A percentile compares a stretch with the other conserved stretches of the same genome.
These are phyloP conservation scores for Zophobas morio DNA, from an alignment of 1,140 invertebrate species.

Conservation along the genomic window DNA sequence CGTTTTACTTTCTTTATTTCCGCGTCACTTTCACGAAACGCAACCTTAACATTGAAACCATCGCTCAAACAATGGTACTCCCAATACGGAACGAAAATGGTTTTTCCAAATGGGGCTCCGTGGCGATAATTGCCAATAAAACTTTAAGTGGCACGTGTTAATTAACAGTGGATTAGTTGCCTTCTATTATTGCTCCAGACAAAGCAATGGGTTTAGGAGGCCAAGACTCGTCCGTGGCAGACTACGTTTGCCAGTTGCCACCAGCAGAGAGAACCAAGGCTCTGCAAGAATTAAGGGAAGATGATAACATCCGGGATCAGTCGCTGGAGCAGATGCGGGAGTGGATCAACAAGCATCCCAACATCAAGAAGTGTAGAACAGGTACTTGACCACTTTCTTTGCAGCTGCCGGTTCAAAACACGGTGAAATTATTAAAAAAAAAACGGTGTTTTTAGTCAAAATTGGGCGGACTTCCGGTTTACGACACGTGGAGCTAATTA, in stretches of 20 bases:
- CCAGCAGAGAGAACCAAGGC: constrained; percentile 73
- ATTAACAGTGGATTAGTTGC: neutral
- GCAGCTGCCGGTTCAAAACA: too few relatives aligned
- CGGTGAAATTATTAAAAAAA: neutral
- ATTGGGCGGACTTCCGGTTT: too few relatives aligned
- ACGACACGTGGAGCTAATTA: too few relatives aligned
- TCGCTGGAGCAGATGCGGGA: constrained; percentile 80
- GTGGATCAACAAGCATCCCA: constrained; percentile 83
- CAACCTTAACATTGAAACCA: constrained; percentile 37
- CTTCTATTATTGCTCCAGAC: constrained; percentile 23
- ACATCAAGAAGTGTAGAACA: constrained; percentile 82
- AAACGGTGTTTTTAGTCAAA: neutral
- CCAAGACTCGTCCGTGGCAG: constrained; percentile 56
- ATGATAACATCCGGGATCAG: constrained; percentile 78
- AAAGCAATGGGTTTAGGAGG: constrained; percentile 66
- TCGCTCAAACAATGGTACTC: neutral
- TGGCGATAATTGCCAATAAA: neutral
- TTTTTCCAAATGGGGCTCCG: too few relatives aligned
- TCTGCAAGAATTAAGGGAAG: constrained; percentile 81
- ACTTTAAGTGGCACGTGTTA: constrained; percentile 18
- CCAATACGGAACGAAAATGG: neutral
- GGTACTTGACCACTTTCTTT: constrained; percentile 65
- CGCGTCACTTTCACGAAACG: constrained; percentile 52
- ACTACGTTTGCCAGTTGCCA: constrained; percentile 62
- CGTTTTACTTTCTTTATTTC: constrained; percentile 54